Base-by-base conservation (phyloP, 1,140 invertebrate genomes). In the Epicauta chinensis region DNA sequence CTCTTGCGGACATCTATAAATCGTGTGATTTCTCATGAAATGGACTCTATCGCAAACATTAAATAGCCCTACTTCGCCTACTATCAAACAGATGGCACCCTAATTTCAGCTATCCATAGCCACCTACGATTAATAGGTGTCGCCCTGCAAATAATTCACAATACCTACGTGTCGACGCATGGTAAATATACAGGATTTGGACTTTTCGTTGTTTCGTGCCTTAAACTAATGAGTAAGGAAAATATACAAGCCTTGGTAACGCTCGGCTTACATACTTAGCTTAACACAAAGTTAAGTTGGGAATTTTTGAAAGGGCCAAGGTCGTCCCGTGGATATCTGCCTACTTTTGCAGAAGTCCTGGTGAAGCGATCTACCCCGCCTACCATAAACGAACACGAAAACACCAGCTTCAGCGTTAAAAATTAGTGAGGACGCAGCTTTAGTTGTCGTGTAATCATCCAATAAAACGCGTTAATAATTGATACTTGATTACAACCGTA, bases 161-260 rank as follows among this genome's bases (percentile, higher is more conserved):
- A 5, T 3, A 13, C 13, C 12, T 15, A 11, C 38, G n/a, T n/a
- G n/a, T 13, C 40, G 1, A 11, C n/a, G 10, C n/a, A 10, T 17
- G 30, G 17, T 29, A 43, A 23, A 43, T 23, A 43, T n/a, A 17
- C 15, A 43, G 17, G 12, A 43, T 12, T 29, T 10, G 1, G 2
- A 30, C 2, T 23, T 5, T 12, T 23, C 42, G n/a, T 5, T 2
- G 10, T 12, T 29, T 77, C 76, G 84, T 86, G 84, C 84, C 84
- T 86, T 84, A 86, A 86, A 86, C 82, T 86, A 83, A 83, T 86
- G 83, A 86, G 83, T 86, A 86, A 86, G 83, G 83, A 86, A 86
- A 86, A 85, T 85, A 85, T 83, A 80, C 53, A 76, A 82, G 83
- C 83, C 81, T 79, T 82, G 83, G 81, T 86, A 74, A 86, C 78